phyloP scores from a whole-genome alignment of 2,113 vertebrate genomes.

The Chaetorhynchus papuensis region DNA sequence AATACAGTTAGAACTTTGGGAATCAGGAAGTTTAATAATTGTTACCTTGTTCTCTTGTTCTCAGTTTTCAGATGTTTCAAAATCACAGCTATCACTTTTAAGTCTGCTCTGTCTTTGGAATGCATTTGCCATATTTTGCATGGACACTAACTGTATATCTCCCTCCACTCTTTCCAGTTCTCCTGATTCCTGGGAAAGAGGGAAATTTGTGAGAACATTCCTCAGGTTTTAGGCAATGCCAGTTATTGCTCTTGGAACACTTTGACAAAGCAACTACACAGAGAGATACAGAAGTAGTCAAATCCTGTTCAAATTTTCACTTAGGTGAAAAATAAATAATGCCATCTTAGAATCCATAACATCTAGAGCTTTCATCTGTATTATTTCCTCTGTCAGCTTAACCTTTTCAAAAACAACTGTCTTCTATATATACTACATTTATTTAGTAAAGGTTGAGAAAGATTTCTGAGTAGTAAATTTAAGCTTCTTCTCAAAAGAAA shows the following conservation, averaged over 20 bases:
- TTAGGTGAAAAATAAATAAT: neutral
- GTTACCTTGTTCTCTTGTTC: neutral
- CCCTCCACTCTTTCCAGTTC: neutral
- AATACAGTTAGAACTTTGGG: neutral
- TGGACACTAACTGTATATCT: neutral
- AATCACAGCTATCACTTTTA: neutral
- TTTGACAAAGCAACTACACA: neutral
- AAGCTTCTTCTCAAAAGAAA: neutral
- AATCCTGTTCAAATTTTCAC: neutral
- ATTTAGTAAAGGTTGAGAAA: neutral
- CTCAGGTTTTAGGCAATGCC: slow-evolving; percentile 3
- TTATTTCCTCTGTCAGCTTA: neutral
- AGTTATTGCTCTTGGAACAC: slow-evolving; percentile 17
- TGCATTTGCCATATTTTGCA: neutral
- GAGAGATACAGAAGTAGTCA: neutral
- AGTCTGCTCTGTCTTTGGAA: neutral
- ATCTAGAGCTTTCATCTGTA: neutral
- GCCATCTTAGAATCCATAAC: neutral
- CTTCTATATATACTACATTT: neutral
- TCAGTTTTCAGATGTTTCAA: neutral
- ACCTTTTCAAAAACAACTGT: neutral
- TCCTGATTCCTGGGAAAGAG: slow-evolving; percentile 8
- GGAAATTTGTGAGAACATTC: slow-evolving; percentile 24
- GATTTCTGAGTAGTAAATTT: neutral
- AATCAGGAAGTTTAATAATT: neutral